These are phyloP conservation scores for Lepas anatifera DNA, from an alignment of 2,888 invertebrate species.

Conservation along the genomic window DNA sequence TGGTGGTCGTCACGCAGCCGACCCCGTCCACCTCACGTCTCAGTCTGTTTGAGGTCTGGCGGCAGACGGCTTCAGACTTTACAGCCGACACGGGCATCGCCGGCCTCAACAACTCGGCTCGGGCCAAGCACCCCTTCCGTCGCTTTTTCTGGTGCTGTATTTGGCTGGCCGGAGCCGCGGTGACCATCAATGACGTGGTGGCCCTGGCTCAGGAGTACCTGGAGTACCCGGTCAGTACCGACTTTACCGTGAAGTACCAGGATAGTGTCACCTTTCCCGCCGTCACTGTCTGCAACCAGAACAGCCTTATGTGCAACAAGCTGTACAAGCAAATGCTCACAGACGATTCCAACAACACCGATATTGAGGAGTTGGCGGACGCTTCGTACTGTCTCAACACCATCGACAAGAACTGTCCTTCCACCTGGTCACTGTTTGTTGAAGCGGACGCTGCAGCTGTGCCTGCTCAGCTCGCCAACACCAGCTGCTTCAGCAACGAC, in stretches of 20 bases:
- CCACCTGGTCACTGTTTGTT: too few species aligned
- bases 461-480: too few species aligned
- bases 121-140: not conserved
- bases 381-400: not conserved
- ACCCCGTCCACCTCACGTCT: not conserved
- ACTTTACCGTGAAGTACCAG: not conserved
- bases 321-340: not conserved
- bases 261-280: not conserved
- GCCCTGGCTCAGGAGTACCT: not conserved
- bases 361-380: too few species aligned
- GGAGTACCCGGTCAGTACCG: not conserved
- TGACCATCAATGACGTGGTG: not conserved
- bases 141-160: not conserved
- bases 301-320: not conserved
- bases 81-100: not conserved
- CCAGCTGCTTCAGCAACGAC: too few species aligned
- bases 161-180: not conserved
- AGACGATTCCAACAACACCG: too few species aligned
- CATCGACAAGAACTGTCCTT: too few species aligned
- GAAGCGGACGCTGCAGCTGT: too few species aligned
- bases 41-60: not conserved
- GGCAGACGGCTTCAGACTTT: not conserved
- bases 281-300: constrained; percentile 5
- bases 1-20: too few species aligned
- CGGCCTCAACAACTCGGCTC: not conserved